Evolutionary conservation across 1,140 invertebrate genomes (phyloP).

Genomic region (Ceratitis capitata): DNA sequence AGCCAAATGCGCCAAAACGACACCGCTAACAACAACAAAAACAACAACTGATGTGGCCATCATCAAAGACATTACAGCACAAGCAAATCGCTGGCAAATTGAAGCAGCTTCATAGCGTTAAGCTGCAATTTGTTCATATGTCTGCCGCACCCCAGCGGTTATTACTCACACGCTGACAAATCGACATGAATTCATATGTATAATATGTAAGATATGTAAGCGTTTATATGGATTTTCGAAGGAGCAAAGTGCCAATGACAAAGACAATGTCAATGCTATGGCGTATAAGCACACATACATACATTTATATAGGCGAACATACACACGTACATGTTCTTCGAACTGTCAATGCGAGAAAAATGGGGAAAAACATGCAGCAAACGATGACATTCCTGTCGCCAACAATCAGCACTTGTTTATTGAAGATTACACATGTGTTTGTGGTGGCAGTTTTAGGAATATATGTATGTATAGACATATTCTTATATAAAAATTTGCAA

Average conservation of each 20-base stretch:
- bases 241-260: background rate
- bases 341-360: constrained; percentile 8
- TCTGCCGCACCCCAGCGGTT: background rate
- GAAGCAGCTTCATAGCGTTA: background rate
- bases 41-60: background rate
- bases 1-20: background rate
- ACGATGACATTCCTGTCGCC: constrained; percentile 2
- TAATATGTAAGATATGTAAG: background rate
- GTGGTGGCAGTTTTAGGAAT: too few relatives aligned
- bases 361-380: background rate
- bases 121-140: background rate
- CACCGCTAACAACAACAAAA: background rate
- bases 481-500: too few relatives aligned
- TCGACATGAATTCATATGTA: background rate
- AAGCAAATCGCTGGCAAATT: constrained; percentile 15
- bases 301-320: background rate
- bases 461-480: background rate
- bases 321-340: background rate
- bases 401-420: background rate
- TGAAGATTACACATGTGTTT: background rate
- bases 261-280: background rate
- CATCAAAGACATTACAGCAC: background rate
- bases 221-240: too few relatives aligned
- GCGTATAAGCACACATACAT: background rate
- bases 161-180: background rate